A percentile compares a stretch with the other conserved stretches of the same genome.
phyloP scores from a whole-genome alignment of 2,888 invertebrate genomes.

The Acronicta aceris region DNA sequence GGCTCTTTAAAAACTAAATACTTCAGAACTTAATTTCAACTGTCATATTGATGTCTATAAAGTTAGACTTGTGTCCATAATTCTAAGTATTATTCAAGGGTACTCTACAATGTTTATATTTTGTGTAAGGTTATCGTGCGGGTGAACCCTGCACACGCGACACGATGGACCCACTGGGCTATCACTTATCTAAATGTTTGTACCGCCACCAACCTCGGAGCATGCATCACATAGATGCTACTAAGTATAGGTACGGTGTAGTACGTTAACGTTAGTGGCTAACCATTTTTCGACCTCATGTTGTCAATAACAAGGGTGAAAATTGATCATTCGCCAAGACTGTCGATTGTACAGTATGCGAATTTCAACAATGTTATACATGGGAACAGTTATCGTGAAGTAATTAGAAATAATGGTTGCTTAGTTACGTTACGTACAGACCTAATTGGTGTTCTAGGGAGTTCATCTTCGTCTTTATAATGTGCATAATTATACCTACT shows the following conservation, averaged over 20 bases:
- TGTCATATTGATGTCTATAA: no score
- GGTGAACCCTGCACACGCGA: constrained; percentile 29
- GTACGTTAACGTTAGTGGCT: not conserved
- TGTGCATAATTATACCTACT: no score
- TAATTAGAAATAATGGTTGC: not conserved
- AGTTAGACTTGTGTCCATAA: not conserved
- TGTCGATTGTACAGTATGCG: not conserved
- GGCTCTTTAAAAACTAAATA: no score
- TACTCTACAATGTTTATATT: constrained; percentile 45
- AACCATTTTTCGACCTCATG: not conserved
- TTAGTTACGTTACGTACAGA: no score
- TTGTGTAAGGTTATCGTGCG: constrained; percentile 26
- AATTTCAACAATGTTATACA: constrained; percentile 1
- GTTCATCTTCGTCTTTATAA: not conserved
- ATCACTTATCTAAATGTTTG: constrained; percentile 32
- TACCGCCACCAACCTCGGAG: constrained; percentile 19
- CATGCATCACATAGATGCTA: constrained; percentile 27
- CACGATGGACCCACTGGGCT: constrained; percentile 15
- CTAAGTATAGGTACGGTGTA: constrained; percentile 1
- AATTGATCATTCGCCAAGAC: not conserved
- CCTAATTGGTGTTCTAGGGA: not conserved
- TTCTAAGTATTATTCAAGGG: constrained; percentile 32
- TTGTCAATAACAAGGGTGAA: not conserved
- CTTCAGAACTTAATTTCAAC: no score
- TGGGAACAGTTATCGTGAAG: constrained; percentile 21